These are phyloP conservation scores for Gymnobelideus leadbeateri DNA, from an alignment of 2,113 vertebrate genomes.

Conservation along the genomic window DNA sequence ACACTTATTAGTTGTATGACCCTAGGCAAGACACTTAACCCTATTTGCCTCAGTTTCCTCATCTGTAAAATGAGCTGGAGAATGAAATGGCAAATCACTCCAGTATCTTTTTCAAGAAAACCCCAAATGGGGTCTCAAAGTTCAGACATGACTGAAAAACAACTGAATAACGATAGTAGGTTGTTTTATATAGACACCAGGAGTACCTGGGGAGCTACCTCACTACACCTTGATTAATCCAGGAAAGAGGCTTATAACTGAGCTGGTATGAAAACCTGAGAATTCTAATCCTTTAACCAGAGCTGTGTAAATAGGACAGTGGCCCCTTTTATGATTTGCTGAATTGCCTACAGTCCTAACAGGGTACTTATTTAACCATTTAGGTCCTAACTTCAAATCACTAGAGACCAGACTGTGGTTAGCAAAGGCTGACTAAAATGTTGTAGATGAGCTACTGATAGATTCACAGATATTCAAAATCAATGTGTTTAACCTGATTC, in stretches of 20 bases:
- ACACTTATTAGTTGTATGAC: background rate
- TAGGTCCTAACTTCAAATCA: background rate
- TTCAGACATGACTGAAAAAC: too few relatives aligned
- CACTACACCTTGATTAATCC: background rate
- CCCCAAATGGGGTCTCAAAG: too few relatives aligned
- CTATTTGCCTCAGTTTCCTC: background rate
- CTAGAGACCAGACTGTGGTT: background rate
- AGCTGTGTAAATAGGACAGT: background rate
- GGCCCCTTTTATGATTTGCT: background rate
- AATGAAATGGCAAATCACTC: background rate
- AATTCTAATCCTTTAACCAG: background rate
- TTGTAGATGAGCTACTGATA: background rate
- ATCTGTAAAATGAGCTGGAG: background rate
- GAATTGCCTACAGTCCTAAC: background rate
- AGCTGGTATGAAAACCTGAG: background rate
- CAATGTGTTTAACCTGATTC: background rate
- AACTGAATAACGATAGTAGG: too few relatives aligned
- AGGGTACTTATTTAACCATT: background rate
- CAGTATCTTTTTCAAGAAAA: too few relatives aligned
- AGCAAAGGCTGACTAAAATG: background rate
- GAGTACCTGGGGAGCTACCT: background rate
- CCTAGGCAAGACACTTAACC: background rate
- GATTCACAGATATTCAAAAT: background rate
- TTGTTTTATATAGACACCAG: background rate
- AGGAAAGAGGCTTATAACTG: background rate